Evolutionary conservation across 2,888 invertebrate species (phyloP).

Genomic region (Hoplodrina blanda): DNA sequence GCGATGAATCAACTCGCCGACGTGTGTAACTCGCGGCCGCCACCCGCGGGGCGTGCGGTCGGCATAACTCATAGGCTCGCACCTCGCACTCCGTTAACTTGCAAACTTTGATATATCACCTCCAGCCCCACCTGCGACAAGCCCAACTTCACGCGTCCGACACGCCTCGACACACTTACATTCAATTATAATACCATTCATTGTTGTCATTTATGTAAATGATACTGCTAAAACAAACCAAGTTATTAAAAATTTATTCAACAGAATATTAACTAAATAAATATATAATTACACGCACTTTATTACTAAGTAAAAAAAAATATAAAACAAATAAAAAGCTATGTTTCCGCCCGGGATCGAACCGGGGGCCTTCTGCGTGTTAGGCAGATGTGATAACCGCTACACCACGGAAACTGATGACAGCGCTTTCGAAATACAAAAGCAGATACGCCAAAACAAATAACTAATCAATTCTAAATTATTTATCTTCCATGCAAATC

Average conservation of each 20-base stretch:
- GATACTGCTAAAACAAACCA: conserved; percentile 2
- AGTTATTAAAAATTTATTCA: not conserved
- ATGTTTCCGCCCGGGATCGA: conserved; percentile 97
- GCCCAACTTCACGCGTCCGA: conserved; percentile 42
- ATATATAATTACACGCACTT: too few relatives aligned
- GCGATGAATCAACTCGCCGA: conserved; percentile 23
- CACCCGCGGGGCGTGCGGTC: conserved; percentile 79
- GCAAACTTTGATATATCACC: conserved; percentile 88
- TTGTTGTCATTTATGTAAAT: conserved; percentile 30
- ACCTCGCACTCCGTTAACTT: conserved; percentile 85
- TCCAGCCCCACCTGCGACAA: conserved; percentile 80
- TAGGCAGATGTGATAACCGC: conserved; percentile 96
- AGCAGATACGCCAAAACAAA: not conserved
- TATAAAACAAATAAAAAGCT: conserved; percentile 57
- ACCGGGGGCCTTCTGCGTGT: conserved; percentile 97
- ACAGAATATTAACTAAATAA: too few relatives aligned
- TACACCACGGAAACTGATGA: conserved; percentile 94
- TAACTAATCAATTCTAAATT: too few relatives aligned
- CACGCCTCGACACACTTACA: conserved; percentile 33
- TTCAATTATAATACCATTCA: conserved; percentile 38
- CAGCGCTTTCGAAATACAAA: fast-evolving
- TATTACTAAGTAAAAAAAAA: too few relatives aligned
- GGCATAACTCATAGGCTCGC: conserved; percentile 86
- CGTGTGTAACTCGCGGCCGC: conserved; percentile 44
- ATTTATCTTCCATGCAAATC: not conserved